A percentile compares a stretch with the other conserved stretches of the same genome.
Conservation (phyloP, 2,797 vertebrate genomes). For the Acestrorhynchus altus region DNA sequence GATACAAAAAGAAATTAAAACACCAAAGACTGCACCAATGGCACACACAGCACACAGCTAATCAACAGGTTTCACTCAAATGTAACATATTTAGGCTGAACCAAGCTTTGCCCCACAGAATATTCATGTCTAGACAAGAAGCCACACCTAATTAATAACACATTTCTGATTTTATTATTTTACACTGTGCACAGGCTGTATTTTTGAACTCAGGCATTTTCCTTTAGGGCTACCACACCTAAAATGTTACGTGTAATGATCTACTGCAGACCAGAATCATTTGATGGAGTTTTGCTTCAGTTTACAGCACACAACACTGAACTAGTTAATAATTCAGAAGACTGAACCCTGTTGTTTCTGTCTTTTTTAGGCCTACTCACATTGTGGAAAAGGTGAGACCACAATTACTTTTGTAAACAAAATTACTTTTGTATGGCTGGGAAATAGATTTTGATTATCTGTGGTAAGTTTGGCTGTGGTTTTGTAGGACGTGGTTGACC, state of each 20-base stretch:
- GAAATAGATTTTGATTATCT: background rate
- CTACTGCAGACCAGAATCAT: background rate
- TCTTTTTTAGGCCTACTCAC: constrained; percentile 78
- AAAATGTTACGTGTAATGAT: background rate
- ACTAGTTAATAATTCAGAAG: background rate
- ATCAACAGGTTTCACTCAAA: background rate
- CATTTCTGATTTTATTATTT: constrained; percentile 28
- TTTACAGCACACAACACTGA: background rate
- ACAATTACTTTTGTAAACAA: constrained; percentile 1
- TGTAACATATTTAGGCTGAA: background rate
- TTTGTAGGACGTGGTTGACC: constrained; percentile 74
- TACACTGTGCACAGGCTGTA: background rate
- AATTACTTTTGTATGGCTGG: background rate
- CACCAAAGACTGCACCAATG: background rate
- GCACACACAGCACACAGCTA: background rate
- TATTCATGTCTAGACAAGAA: constrained; percentile 27
- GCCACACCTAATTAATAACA: constrained; percentile 9
- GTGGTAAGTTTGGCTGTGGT: constrained; percentile 49
- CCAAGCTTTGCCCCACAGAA: background rate
- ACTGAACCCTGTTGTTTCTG: constrained; percentile 6
- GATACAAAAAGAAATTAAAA: background rate
- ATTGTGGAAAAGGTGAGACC: constrained; percentile 81
- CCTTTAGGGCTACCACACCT: constrained; percentile 1
- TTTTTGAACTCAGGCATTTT: background rate
- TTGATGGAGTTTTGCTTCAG: background rate